These are phyloP conservation scores for Pachyrhynchus sulphureomaculatus DNA, from an alignment of 1,140 invertebrate species.

Conservation along the genomic window DNA sequence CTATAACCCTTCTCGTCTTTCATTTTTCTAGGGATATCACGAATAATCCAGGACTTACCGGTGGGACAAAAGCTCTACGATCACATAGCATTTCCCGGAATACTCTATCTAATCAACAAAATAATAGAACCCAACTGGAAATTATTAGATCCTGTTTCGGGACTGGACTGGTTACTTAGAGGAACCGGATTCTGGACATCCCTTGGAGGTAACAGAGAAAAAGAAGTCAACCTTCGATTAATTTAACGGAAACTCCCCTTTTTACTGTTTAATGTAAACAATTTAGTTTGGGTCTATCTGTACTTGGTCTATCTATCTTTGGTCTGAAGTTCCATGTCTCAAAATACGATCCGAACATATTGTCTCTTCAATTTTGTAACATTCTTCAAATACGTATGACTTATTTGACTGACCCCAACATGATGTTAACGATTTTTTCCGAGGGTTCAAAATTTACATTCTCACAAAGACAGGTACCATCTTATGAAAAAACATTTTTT, in stretches of 20 bases:
- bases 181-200: slow-evolving; percentile 44
- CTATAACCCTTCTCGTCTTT: too few species aligned
- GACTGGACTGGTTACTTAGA: slow-evolving; percentile 6
- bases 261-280: background rate
- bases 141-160: slow-evolving; percentile 8
- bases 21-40: slow-evolving; percentile 55
- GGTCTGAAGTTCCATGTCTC: background rate
- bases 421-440: slow-evolving; percentile 42
- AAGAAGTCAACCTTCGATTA: slow-evolving; percentile 44
- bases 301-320: background rate
- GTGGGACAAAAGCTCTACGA: slow-evolving; percentile 75
- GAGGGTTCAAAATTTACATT: background rate
- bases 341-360: background rate
- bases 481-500: too few species aligned
- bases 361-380: background rate
- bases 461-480: background rate
- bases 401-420: slow-evolving; percentile 48
- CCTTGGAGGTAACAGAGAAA: slow-evolving; percentile 54
- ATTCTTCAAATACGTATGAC: slow-evolving; percentile 38
- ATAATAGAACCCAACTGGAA: slow-evolving; percentile 21
- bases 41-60: slow-evolving; percentile 63
- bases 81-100: slow-evolving; percentile 57
- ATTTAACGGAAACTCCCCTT: background rate
- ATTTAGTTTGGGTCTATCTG: slow-evolving; percentile 41
- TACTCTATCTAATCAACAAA: background rate